Conservation (phyloP, 2,113 vertebrate genomes). For the Ramphastos sulfuratus region DNA sequence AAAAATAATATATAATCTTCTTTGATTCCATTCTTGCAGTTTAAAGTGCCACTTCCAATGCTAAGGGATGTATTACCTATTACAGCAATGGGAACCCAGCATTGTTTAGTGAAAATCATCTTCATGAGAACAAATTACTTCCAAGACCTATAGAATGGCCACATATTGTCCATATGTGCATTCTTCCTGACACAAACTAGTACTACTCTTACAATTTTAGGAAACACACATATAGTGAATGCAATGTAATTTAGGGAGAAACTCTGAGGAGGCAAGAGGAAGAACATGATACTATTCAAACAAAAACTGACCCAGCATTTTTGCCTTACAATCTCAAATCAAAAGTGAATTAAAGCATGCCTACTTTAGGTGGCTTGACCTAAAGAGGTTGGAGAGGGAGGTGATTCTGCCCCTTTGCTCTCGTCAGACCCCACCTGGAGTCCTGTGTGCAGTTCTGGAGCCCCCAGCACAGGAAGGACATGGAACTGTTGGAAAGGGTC, state of each 20-base stretch:
- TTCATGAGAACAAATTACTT: not conserved
- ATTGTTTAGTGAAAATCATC: not conserved
- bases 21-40: not conserved
- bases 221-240: not conserved
- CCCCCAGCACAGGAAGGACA: too few species aligned
- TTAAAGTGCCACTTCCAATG: not conserved
- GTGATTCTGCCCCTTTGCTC: too few species aligned
- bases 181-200: not conserved
- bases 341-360: not conserved
- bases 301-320: rapidly evolving
- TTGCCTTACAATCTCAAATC: not conserved
- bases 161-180: not conserved
- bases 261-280: not conserved
- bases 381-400: too few species aligned
- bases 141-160: not conserved
- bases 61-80: not conserved
- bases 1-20: not conserved
- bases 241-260: not conserved
- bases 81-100: not conserved
- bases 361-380: not conserved
- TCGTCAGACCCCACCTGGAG: too few species aligned
- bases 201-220: too few species aligned
- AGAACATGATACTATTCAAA: not conserved
- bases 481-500: too few species aligned
- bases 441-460: too few species aligned